Evolutionary conservation across 2,113 vertebrate genomes (phyloP).

Genomic region (Petroica traversi): DNA sequence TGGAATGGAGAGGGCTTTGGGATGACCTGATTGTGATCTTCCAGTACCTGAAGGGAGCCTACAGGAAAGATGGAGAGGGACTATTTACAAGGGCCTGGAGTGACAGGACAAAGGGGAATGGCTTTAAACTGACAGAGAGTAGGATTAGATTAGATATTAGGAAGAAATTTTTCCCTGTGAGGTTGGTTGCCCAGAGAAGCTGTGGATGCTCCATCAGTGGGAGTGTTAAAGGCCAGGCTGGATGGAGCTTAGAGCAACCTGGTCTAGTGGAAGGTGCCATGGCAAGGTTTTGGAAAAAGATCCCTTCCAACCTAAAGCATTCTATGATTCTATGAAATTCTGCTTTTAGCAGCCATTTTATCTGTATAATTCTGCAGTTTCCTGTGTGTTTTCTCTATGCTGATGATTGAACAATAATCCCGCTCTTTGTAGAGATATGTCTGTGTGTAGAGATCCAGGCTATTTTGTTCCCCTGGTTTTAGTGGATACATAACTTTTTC

Average conservation of each 20-base stretch:
- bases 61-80: neutral
- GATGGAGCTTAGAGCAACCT: neutral
- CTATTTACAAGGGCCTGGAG: fast-evolving
- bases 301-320: neutral
- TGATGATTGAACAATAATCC: neutral
- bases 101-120: fast-evolving
- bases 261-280: neutral
- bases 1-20: fast-evolving
- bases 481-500: neutral
- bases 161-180: fast-evolving
- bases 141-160: neutral
- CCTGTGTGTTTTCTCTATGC: neutral
- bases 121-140: neutral
- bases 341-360: neutral
- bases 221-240: neutral
- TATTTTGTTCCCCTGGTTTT: neutral
- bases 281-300: neutral
- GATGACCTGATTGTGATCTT: fast-evolving
- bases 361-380: neutral
- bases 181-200: fast-evolving
- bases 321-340: neutral
- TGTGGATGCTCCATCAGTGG: fast-evolving
- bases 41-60: fast-evolving
- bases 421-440: neutral
- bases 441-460: neutral